Evolutionary conservation across 2,797 vertebrate species (phyloP).

Genomic region (Novumbra hubbsi): DNA sequence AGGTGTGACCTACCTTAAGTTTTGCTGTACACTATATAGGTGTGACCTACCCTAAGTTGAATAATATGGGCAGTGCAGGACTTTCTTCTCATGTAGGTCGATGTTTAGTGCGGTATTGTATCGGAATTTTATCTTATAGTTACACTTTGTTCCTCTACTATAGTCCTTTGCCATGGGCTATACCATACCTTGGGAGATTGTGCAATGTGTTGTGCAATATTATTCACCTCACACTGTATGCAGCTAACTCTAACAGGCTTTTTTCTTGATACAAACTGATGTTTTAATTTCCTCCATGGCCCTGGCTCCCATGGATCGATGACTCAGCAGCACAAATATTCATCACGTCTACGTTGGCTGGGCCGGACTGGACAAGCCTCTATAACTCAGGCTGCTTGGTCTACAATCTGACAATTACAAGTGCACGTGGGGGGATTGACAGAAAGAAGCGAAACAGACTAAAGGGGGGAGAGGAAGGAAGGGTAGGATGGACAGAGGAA

Average conservation of each 20-base stretch:
- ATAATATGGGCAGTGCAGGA: background rate
- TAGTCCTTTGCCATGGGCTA: no score
- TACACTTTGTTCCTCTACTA: no score
- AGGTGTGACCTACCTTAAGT: no score
- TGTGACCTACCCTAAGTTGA: background rate
- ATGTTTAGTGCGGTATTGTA: background rate
- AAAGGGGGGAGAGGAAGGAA: no score
- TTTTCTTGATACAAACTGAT: conserved; percentile 5
- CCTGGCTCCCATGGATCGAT: conserved; percentile 37
- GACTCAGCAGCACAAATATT: conserved; percentile 31
- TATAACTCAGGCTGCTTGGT: background rate
- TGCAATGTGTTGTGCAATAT: background rate
- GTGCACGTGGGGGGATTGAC: background rate
- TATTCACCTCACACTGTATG: background rate
- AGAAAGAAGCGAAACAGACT: no score
- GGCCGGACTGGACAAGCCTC: background rate
- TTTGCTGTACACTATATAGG: no score
- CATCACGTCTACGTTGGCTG: conserved; percentile 24
- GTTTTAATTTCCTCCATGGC: conserved; percentile 30
- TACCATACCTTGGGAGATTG: no score
- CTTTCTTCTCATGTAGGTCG: background rate
- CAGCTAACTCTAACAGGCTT: background rate
- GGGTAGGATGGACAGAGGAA: no score
- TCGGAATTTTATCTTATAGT: background rate
- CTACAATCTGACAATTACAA: background rate